Evolutionary conservation across 2,113 vertebrate genomes (phyloP).

Genomic region (Typhlomys cinereus): DNA sequence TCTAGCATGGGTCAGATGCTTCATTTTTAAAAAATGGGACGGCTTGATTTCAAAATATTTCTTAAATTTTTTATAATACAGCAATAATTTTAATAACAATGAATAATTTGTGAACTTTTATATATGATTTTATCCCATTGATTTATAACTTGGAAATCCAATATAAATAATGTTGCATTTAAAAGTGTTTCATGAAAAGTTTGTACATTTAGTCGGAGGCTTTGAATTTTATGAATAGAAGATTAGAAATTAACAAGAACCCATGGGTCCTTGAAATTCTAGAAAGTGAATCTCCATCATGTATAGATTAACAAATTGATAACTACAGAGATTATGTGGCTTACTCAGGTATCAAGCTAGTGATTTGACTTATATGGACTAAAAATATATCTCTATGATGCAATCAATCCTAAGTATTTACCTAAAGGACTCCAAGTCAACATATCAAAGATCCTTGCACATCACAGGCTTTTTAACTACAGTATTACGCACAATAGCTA

Average conservation of each 20-base stretch:
- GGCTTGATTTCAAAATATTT: constrained; percentile 56
- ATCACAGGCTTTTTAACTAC: not conserved
- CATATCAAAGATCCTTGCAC: too few relatives aligned
- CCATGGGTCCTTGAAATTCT: not conserved
- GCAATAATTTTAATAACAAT: constrained; percentile 44
- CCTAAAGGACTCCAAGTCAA: too few relatives aligned
- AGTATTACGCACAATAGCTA: not conserved
- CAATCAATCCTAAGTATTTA: not conserved
- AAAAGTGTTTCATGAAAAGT: constrained; percentile 22
- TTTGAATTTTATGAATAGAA: not conserved
- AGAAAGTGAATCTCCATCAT: not conserved
- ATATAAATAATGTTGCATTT: constrained; percentile 44
- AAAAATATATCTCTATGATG: not conserved
- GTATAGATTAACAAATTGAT: not conserved
- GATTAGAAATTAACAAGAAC: not conserved
- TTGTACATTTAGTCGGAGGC: constrained; percentile 14
- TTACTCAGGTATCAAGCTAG: not conserved
- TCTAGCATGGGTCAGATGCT: too few relatives aligned
- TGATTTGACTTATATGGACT: not conserved
- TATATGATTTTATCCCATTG: not conserved
- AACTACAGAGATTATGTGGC: not conserved
- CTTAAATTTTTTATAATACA: constrained; percentile 1
- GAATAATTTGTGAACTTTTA: constrained; percentile 4
- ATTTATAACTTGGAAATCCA: not conserved
- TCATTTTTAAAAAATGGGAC: not conserved